Percentiles rank a stretch among this genome's conserved stretches.
These are phyloP conservation scores for Drosophila melanosoma DNA, from an alignment of 2,888 invertebrate genomes.

Conservation along the genomic window DNA sequence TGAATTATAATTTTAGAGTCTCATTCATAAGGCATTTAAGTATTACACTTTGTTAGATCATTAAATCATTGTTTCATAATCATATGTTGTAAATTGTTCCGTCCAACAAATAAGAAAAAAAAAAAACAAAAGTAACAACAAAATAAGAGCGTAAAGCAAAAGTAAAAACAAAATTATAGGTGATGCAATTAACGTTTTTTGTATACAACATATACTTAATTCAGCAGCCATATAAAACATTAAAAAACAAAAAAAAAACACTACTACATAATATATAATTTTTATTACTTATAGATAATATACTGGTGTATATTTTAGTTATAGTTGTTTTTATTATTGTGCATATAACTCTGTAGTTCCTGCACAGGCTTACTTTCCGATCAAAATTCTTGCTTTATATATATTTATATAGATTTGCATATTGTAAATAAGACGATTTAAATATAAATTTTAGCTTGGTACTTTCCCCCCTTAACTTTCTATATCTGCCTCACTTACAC, in stretches of 20 bases:
- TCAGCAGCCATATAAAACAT: slow-evolving; percentile 28
- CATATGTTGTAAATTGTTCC: slow-evolving; percentile 80
- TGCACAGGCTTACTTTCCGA: slow-evolving; percentile 2
- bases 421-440: slow-evolving; percentile 37
- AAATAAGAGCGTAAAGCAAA: slow-evolving; percentile 37
- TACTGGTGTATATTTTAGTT: slow-evolving; percentile 10
- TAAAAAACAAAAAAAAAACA: slow-evolving; percentile 11
- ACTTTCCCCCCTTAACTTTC: neutral
- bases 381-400: slow-evolving; percentile 17
- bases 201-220: slow-evolving; percentile 14
- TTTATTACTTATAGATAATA: slow-evolving; percentile 3
- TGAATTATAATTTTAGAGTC: slow-evolving; percentile 31
- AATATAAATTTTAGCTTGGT: slow-evolving; percentile 18
- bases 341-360: slow-evolving; percentile 39
- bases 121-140: slow-evolving; percentile 36
- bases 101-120: slow-evolving; percentile 65
- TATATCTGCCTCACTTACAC: neutral
- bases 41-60: slow-evolving; percentile 52
- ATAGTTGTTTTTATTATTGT: slow-evolving; percentile 12
- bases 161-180: slow-evolving; percentile 33
- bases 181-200: slow-evolving; percentile 39
- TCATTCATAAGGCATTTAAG: slow-evolving; percentile 42
- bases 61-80: slow-evolving; percentile 77
- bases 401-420: slow-evolving; percentile 20
- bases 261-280: slow-evolving; percentile 21